Evolutionary conservation across 53 echinoderm and acorn worm species (phyloP).

Genomic region (Echinometra lucunter): DNA sequence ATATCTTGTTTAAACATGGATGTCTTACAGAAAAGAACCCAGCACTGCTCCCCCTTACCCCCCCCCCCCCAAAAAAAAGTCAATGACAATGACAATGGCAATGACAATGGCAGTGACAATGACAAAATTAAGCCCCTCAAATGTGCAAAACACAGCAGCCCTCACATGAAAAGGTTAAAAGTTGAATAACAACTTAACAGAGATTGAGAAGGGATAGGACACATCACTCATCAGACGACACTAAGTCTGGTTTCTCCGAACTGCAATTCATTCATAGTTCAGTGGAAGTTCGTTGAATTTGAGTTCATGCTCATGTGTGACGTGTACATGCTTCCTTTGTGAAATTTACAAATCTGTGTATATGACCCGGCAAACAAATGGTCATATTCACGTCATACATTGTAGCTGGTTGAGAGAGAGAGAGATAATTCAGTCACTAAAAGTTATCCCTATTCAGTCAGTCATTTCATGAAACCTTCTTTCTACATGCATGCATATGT

Average conservation of each 20-base stretch:
- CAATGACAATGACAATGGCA: background rate
- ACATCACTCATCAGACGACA: background rate
- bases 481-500: no score
- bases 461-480: no score
- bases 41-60: background rate
- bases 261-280: background rate
- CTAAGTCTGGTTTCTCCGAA: background rate
- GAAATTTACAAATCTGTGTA: background rate
- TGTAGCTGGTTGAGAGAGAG: no score
- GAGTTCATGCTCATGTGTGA: background rate
- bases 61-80: background rate
- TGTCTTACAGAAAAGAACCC: background rate
- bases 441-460: no score
- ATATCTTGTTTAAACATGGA: background rate
- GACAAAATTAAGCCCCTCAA: background rate
- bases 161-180: background rate
- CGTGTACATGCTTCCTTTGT: background rate
- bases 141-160: background rate
- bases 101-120: background rate
- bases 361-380: background rate
- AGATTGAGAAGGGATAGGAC: background rate
- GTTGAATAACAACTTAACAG: background rate
- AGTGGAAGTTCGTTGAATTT: background rate
- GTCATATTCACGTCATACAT: no score
- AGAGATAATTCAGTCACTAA: no score